phyloP scores from a whole-genome alignment of 2,113 vertebrate species.

The Sceloporus undulatus region DNA sequence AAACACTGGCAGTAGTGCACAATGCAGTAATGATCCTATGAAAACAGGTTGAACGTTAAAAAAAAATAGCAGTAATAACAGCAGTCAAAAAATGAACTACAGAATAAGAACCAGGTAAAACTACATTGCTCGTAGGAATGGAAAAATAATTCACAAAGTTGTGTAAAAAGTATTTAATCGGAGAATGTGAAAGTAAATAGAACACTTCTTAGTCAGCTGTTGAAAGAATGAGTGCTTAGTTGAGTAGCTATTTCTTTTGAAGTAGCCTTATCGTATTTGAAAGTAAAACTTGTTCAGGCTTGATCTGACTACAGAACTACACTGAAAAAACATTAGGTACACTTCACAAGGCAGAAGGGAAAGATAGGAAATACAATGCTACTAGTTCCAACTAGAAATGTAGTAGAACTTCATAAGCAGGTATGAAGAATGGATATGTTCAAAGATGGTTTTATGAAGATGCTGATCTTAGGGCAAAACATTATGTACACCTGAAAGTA shows the following conservation, averaged over 20 bases:
- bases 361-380: neutral
- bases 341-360: neutral
- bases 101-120: neutral
- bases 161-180: neutral
- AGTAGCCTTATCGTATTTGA: too few species aligned
- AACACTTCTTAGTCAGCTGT: neutral
- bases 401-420: neutral
- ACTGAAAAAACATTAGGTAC: neutral
- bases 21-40: neutral
- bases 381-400: neutral
- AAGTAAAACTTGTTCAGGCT: neutral
- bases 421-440: neutral
- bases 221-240: neutral
- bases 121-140: neutral
- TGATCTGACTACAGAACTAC: neutral
- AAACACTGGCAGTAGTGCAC: too few species aligned
- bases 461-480: neutral
- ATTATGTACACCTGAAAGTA: neutral
- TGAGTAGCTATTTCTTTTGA: neutral
- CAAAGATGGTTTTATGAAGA: neutral
- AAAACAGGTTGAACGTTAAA: neutral
- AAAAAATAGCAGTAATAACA: neutral
- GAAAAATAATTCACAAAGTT: neutral
- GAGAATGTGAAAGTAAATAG: neutral
- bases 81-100: neutral